phyloP scores from a whole-genome alignment of 2,113 vertebrate species.

The Sinocyclocheilus grahami region DNA sequence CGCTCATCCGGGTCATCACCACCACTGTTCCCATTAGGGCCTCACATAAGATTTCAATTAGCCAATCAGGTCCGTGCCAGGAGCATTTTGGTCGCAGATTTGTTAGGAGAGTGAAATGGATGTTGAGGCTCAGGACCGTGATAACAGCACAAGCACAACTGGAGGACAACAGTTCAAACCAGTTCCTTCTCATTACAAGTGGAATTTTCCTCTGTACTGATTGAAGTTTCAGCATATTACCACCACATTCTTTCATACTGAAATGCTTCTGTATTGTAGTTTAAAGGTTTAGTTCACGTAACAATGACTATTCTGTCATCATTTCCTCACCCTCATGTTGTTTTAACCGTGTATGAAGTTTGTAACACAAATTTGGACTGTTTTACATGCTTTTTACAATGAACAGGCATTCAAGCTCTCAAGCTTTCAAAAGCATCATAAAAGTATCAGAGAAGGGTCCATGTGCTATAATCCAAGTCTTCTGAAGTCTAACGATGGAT shows the following conservation, averaged over 20 bases:
- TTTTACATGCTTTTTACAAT: neutral
- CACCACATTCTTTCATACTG: slow-evolving; percentile 65
- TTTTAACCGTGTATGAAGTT: neutral
- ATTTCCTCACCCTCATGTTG: neutral
- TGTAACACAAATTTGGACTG: neutral
- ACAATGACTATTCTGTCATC: neutral
- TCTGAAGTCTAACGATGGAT: neutral
- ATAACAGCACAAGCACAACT: slow-evolving; percentile 51
- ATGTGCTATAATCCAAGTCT: neutral
- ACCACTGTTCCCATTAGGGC: slow-evolving; percentile 47
- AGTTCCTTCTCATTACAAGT: slow-evolving; percentile 70
- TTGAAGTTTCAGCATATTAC: slow-evolving; percentile 76
- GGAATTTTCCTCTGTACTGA: slow-evolving; percentile 75
- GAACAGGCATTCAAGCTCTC: no score
- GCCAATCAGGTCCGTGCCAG: slow-evolving; percentile 55
- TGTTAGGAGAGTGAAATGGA: slow-evolving; percentile 62
- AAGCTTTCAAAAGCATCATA: neutral
- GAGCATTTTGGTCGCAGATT: slow-evolving; percentile 64
- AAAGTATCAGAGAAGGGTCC: neutral
- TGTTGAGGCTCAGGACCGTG: slow-evolving; percentile 45
- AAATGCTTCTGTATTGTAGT: neutral
- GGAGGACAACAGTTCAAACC: slow-evolving; percentile 57
- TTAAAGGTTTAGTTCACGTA: neutral
- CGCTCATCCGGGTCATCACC: slow-evolving; percentile 53
- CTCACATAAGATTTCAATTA: slow-evolving; percentile 65